Base-by-base conservation (phyloP, 2,797 vertebrate genomes). In the Dendrocincla tyrannina region DNA sequence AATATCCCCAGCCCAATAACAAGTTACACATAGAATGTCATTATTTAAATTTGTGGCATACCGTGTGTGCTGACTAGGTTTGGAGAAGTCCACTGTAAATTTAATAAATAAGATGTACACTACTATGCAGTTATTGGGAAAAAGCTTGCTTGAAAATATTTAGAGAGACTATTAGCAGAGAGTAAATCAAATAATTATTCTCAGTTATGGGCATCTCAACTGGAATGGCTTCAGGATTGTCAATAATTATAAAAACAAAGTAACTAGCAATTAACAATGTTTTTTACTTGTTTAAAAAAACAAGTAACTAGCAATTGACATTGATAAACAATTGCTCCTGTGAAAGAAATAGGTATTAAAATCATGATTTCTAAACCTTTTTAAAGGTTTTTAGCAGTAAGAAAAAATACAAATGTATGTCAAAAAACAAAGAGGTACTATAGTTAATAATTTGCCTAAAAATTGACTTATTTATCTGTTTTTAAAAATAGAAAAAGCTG, bases 31-130 rank as follows among this genome's bases (percentile, higher is more conserved):
- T 35, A 96, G 94, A 97, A 95, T 77, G 41, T 59, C 64, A 90
- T 97, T 97, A 97, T 97, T 98, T 97, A 98, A 97, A 98, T 97
- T 89, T 85, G 85, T 89, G 74, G 37, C 50, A 23, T 87, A 52
- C 59, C 64, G 23, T 53, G 58, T 46, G 37, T 80, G 19, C 62
- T 95, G 90, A 80, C 91, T 63, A 42, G 76, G 68, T 75, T 23
- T 72, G 80, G 91, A 95, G 91, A 91, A 90, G 32, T 49, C 78
- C 42, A 27, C 39, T 44, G 39, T 74, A 83, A 25, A 77, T 91
- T 81, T 96, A 95, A 96, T 93, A 97, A 97, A 97, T 95, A 97
- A 94, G 59, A 89, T 89, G 56, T 69, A 88, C 94, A 52, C 73
- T 78, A 32, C 76, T 27, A 28, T 69, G 13, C 11, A 75, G 66